phyloP scores from a whole-genome alignment of 2,797 vertebrate species.

The Valencia hispanica region DNA sequence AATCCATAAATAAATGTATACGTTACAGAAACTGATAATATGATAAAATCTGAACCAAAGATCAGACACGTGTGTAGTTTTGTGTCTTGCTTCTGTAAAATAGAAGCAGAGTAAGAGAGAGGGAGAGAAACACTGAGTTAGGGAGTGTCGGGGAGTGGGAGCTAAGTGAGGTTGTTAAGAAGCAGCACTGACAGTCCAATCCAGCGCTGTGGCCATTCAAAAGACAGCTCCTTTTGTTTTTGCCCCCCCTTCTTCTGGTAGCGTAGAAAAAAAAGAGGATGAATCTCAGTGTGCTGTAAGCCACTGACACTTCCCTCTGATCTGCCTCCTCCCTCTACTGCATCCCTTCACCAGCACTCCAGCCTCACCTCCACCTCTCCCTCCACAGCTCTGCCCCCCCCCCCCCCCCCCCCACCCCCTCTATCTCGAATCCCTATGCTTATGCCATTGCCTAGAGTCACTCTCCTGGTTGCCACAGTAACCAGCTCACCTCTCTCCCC shows the following conservation, averaged over 20 bases:
- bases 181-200: constrained; percentile 75
- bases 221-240: constrained; percentile 81
- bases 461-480: constrained; percentile 85
- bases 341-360: constrained; percentile 48
- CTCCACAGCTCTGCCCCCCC: constrained; percentile 45
- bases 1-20: no score
- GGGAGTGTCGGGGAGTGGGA: constrained; percentile 62
- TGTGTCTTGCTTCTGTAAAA: constrained; percentile 28
- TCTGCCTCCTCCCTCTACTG: constrained; percentile 62
- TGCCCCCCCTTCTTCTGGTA: constrained; percentile 73
- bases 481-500: constrained; percentile 77
- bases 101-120: neutral
- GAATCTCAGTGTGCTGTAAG: constrained; percentile 74
- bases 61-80: constrained; percentile 6
- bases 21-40: neutral
- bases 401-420: constrained; percentile 35
- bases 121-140: constrained; percentile 26
- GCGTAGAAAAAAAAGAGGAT: constrained; percentile 64
- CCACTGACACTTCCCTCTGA: constrained; percentile 81
- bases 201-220: constrained; percentile 69
- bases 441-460: constrained; percentile 81
- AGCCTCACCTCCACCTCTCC: constrained; percentile 38
- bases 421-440: constrained; percentile 42
- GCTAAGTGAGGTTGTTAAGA: constrained; percentile 73
- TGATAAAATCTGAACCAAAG: neutral